Evolutionary conservation across 2,797 vertebrate genomes (phyloP).

Genomic region (Dryobates pubescens): DNA sequence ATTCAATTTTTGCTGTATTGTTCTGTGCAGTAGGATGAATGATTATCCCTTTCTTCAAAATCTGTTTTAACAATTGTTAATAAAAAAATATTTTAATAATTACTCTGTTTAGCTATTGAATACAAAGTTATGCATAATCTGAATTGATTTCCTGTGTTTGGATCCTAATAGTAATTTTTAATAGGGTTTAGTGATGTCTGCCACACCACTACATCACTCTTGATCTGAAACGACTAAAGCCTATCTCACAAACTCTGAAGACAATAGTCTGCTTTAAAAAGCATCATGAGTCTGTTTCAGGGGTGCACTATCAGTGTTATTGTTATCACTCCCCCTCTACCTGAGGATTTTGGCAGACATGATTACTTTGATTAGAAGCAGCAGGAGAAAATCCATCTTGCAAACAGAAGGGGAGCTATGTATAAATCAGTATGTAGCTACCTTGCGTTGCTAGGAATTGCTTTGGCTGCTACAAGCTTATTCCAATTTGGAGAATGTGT

Average conservation of each 20-base stretch:
- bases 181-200: background rate
- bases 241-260: background rate
- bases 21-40: background rate
- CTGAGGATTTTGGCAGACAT: background rate
- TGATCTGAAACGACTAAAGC: background rate
- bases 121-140: background rate
- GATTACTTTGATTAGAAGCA: background rate
- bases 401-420: background rate
- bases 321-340: background rate
- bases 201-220: background rate
- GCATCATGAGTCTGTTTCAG: background rate
- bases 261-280: background rate
- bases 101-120: background rate
- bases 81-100: background rate
- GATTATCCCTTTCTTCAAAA: background rate
- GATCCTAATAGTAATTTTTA: background rate
- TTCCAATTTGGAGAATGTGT: fast-evolving
- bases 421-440: background rate
- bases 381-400: background rate
- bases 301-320: background rate
- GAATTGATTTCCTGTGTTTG: background rate
- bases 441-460: background rate
- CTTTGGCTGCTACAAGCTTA: background rate
- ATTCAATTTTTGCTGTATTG: background rate
- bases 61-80: background rate